Conservation (phyloP, 2,888 invertebrate species). For the Folsomia candida region DNA sequence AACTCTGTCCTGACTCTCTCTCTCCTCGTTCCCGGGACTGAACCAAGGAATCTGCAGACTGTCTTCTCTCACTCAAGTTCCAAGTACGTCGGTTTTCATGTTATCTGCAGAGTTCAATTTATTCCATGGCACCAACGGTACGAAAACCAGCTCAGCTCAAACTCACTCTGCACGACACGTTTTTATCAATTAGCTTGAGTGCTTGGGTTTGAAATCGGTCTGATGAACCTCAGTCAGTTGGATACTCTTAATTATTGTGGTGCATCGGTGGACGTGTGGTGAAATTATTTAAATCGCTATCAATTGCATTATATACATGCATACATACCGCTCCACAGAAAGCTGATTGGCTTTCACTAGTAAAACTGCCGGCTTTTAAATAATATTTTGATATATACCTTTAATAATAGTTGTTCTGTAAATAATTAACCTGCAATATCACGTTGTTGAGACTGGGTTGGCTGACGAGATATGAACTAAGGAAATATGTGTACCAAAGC, state of each 20-base stretch:
- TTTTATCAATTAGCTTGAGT: not conserved
- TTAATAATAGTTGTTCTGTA: too few relatives aligned
- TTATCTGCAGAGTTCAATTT: slow-evolving; percentile 13
- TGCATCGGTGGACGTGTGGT: not conserved
- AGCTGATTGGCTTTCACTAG: too few relatives aligned
- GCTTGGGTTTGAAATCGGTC: not conserved
- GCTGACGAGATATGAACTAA: too few relatives aligned
- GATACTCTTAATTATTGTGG: not conserved
- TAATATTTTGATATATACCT: too few relatives aligned
- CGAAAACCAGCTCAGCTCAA: not conserved
- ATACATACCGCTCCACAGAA: not conserved
- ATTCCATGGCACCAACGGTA: not conserved
- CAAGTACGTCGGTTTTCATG: slow-evolving; percentile 4
- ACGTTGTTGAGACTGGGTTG: too few relatives aligned
- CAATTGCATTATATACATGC: not conserved
- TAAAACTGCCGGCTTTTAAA: too few relatives aligned
- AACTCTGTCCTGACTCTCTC: not conserved
- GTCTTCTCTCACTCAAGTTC: not conserved
- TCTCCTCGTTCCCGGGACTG: slow-evolving; percentile 1
- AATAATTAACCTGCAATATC: too few relatives aligned
- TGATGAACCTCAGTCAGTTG: not conserved
- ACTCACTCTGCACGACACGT: not conserved
- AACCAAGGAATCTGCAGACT: not conserved
- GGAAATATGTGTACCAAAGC: too few relatives aligned
- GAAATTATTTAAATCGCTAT: not conserved